Percentiles rank a stretch among this genome's conserved stretches.
Conservation (phyloP, 2,888 invertebrate species). For the Hecatera dysodea region DNA sequence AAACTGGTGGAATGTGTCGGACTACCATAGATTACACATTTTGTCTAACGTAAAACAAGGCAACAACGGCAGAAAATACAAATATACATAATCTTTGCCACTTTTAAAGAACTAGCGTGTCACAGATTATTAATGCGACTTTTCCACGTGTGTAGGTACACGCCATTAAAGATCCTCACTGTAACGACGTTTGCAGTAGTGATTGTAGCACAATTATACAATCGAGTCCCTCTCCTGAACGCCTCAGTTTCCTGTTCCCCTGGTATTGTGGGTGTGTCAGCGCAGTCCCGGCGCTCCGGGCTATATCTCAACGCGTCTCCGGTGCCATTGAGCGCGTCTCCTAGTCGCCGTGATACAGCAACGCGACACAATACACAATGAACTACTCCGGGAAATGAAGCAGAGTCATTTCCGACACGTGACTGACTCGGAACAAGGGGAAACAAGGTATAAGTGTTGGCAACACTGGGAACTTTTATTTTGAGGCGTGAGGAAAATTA, state of each 20-base stretch:
- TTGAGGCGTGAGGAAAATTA: neutral
- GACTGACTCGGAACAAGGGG: neutral
- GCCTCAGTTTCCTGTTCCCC: neutral
- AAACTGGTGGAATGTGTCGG: too few species aligned
- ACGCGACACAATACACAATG: conserved; percentile 34
- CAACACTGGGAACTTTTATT: neutral
- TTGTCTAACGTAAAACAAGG: too few species aligned
- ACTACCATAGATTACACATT: too few species aligned
- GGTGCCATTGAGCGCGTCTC: conserved; percentile 8
- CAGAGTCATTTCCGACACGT: conserved; percentile 23
- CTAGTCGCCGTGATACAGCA: neutral
- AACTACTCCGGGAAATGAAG: conserved; percentile 51
- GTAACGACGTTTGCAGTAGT: neutral
- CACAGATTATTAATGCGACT: too few species aligned
- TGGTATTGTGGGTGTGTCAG: neutral
- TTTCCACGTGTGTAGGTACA: too few species aligned
- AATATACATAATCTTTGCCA: too few species aligned
- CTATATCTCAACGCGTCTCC: conserved; percentile 3
- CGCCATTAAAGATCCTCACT: too few species aligned
- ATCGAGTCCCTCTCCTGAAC: neutral
- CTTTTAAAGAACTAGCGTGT: too few species aligned
- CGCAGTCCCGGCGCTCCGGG: neutral
- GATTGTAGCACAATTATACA: conserved; percentile 1
- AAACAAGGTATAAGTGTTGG: neutral
- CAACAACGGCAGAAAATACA: too few species aligned